Base-by-base conservation (phyloP, 2,888 invertebrate genomes). In the Lepidochrysops patricia region DNA sequence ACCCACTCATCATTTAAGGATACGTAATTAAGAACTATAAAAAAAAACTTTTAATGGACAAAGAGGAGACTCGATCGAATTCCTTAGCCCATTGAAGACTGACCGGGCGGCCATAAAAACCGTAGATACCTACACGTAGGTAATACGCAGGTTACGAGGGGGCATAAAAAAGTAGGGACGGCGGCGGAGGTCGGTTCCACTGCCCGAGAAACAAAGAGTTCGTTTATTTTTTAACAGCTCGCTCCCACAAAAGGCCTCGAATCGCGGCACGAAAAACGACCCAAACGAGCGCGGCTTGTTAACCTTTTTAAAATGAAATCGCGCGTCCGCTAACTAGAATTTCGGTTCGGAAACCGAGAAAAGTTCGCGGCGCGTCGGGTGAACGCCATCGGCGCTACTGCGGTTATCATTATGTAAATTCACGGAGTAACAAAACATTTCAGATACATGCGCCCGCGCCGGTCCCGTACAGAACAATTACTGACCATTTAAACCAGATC, bases 161-260 rank as follows among this genome's bases (percentile, higher is more conserved):
- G 82, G 81, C 81, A 87, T 84, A 88, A 88, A 89, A 88, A 89
- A 85, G 80, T 79, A 80, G 83, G 82, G 85, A 81, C 84, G 84
- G 84, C 88, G 82, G 80, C 86, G 88, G 88, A 88, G 88, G 88
- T 88, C 89, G 88, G 82, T 72, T 77, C 79, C 87, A 85, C 88
- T 87, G 85, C 86, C 84, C 86, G 86, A 89, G 88, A 88, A 89
- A 88, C 89, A 89, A 89, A 88, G 87, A 83, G 76, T 82, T 88
- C 84, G 83, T 88, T 89, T 89, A 89, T 89, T 89, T 89, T 89
- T 89, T 89, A 89, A 89, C 89, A 89, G 89, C 89, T 88, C 82
- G 84, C 83, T 76, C 82, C 84, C 84, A 88, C 86, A 88, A 88
- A 86, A 85, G 86, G 82, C 81, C 82, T 77, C n/a, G n/a, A n/a